Conservation (phyloP, 2,113 vertebrate species). For the Chaetura pelagica region DNA sequence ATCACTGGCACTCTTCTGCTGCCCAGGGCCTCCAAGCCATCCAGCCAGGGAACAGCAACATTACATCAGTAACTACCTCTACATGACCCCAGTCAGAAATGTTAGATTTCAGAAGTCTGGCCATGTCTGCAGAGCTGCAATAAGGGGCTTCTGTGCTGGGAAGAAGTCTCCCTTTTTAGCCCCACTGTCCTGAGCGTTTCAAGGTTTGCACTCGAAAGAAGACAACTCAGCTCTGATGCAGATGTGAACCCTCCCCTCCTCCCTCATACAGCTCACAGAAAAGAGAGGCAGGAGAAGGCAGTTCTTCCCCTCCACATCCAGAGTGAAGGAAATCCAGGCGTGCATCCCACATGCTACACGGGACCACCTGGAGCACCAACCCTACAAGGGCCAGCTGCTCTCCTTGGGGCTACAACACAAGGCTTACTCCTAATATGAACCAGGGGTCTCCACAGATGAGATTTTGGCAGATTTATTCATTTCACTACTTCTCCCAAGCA, state of each 20-base stretch:
- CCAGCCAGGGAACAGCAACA: background rate
- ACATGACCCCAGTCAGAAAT: background rate
- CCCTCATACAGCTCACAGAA: background rate
- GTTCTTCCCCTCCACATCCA: background rate
- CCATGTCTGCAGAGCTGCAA: background rate
- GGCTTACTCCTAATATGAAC: background rate
- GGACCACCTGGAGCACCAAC: accelerated
- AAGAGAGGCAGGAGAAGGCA: background rate
- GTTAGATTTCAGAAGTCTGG: background rate
- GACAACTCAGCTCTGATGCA: accelerated
- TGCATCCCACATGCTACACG: accelerated
- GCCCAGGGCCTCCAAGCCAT: background rate
- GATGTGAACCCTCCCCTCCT: background rate
- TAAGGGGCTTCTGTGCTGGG: background rate
- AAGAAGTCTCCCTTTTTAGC: background rate
- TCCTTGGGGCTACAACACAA: accelerated
- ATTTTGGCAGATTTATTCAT: background rate
- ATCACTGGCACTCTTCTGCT: background rate
- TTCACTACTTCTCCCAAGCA: background rate
- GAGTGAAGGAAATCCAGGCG: background rate
- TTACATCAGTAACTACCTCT: background rate
- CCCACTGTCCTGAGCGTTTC: background rate
- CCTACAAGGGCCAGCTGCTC: accelerated
- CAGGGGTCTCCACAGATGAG: background rate
- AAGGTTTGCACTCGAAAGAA: accelerated